Evolutionary conservation across 2,113 vertebrate species (phyloP).

Genomic region (Aplodontia rufa): DNA sequence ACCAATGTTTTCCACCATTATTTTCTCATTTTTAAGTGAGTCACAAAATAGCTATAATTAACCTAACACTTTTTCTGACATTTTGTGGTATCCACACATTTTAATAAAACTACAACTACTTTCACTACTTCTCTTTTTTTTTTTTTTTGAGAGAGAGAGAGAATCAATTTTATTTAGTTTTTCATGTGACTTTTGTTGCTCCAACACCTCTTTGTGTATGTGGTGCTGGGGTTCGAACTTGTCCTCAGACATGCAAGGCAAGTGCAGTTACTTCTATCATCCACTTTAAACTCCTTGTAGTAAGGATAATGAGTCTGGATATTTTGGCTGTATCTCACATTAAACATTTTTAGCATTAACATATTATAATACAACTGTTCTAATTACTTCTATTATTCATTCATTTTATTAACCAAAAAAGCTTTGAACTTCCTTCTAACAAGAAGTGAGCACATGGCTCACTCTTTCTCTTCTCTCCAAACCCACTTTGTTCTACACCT

Average conservation of each 20-base stretch:
- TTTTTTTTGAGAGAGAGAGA: too few relatives aligned
- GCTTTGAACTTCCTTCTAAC: constrained; percentile 50
- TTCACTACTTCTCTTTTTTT: constrained; percentile 6
- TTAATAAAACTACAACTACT: constrained; percentile 23
- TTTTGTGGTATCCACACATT: constrained; percentile 25
- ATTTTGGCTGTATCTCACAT: not conserved
- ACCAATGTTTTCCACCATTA: not conserved
- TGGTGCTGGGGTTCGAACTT: too few relatives aligned
- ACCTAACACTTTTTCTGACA: constrained; percentile 25
- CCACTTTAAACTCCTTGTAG: constrained; percentile 31
- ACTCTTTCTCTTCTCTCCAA: not conserved
- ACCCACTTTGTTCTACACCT: not conserved
- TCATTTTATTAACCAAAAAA: constrained; percentile 55
- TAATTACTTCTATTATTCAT: constrained; percentile 58
- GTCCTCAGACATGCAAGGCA: too few relatives aligned
- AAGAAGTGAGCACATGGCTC: not conserved
- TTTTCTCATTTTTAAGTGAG: constrained; percentile 49
- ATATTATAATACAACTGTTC: constrained; percentile 55
- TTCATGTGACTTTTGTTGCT: too few relatives aligned
- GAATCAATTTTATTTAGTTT: too few relatives aligned
- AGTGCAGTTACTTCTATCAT: not conserved
- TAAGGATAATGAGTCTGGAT: not conserved
- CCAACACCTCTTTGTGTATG: too few relatives aligned
- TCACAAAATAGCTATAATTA: constrained; percentile 57
- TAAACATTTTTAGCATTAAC: constrained; percentile 46